Conservation (phyloP, 2,113 vertebrate species). For the Erinaceus europaeus region DNA sequence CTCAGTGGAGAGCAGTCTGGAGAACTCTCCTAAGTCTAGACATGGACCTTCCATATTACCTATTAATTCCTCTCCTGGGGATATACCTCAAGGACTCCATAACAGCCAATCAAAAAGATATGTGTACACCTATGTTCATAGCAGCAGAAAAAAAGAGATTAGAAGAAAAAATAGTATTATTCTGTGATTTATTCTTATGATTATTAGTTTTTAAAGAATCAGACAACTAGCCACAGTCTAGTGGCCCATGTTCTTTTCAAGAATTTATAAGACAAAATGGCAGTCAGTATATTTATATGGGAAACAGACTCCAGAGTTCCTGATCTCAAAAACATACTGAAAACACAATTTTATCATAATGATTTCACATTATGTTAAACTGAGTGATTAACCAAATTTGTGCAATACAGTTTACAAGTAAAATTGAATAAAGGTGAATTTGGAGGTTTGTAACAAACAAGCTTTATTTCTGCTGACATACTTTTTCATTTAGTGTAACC, state of each 20-base stretch:
- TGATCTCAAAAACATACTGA: background rate
- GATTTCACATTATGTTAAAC: constrained; percentile 1
- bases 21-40: too few relatives aligned
- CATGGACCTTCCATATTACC: too few relatives aligned
- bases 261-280: background rate
- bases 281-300: background rate
- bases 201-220: too few relatives aligned
- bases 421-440: background rate
- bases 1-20: too few relatives aligned
- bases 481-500: constrained; percentile 50
- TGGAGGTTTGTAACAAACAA: background rate
- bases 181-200: too few relatives aligned
- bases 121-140: too few relatives aligned
- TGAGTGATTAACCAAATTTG: background rate
- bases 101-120: too few relatives aligned
- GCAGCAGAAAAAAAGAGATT: too few relatives aligned
- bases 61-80: too few relatives aligned
- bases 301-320: background rate
- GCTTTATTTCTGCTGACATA: constrained; percentile 16
- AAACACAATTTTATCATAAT: background rate
- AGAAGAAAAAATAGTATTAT: too few relatives aligned
- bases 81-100: too few relatives aligned
- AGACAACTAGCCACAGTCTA: background rate
- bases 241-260: background rate
- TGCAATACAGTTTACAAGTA: too few relatives aligned